These are phyloP conservation scores for Hydriomena furcata DNA, from an alignment of 2,888 invertebrate species.

Conservation along the genomic window DNA sequence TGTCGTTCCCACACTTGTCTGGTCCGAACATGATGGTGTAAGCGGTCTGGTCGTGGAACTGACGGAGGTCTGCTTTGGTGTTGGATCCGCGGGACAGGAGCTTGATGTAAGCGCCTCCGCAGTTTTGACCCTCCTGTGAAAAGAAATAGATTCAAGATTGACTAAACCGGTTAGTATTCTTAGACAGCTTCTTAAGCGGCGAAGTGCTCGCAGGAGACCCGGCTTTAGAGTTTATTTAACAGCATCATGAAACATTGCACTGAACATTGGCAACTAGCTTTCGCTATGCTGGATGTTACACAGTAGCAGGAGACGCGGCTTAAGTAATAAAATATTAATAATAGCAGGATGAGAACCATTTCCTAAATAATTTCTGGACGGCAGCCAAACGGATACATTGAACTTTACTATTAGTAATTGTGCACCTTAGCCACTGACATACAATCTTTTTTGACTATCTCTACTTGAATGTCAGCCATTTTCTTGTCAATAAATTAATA, in stretches of 20 bases:
- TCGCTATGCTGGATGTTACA: too few species aligned
- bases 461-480: too few species aligned
- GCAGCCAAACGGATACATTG: constrained; percentile 40
- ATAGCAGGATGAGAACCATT: constrained; percentile 36
- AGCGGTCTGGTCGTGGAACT: constrained; percentile 97
- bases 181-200: too few species aligned
- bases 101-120: constrained; percentile 99
- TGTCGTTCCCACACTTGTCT: constrained; percentile 98
- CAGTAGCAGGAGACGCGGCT: too few species aligned
- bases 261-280: too few species aligned
- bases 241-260: too few species aligned
- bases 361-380: constrained; percentile 44
- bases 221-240: too few species aligned
- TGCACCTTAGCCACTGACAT: too few species aligned
- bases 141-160: constrained; percentile 24
- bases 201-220: too few species aligned
- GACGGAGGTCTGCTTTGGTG: constrained; percentile 85
- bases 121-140: constrained; percentile 97
- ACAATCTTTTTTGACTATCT: too few species aligned
- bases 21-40: constrained; percentile 99
- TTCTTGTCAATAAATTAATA: too few species aligned
- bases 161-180: too few species aligned
- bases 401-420: neutral
- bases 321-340: constrained; percentile 25
- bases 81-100: constrained; percentile 90